phyloP scores from a whole-genome alignment of 2,113 vertebrate genomes.

The Phrynosoma blainvillii region DNA sequence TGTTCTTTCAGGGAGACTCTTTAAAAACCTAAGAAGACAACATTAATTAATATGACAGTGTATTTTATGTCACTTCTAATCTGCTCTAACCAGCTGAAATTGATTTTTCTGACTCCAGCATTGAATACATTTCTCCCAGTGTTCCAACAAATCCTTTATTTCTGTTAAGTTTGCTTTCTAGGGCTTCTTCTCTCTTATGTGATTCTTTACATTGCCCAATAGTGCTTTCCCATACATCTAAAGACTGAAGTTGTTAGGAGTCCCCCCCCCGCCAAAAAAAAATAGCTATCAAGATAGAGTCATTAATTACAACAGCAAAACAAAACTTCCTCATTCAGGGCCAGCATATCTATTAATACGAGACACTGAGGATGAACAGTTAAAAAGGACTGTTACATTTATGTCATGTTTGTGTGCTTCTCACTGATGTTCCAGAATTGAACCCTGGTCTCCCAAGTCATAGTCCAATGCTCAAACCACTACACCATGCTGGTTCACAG shows the following conservation, averaged over 20 bases:
- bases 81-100: background rate
- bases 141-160: background rate
- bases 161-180: background rate
- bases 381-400: background rate
- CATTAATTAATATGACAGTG: background rate
- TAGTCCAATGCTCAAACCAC: too few species aligned
- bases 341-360: background rate
- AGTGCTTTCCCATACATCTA: background rate
- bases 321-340: background rate
- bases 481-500: background rate
- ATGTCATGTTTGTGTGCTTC: background rate
- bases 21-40: background rate
- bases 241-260: background rate
- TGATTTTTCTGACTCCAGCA: background rate
- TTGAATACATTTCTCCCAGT: background rate
- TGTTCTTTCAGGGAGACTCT: background rate
- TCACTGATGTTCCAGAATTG: too few species aligned
- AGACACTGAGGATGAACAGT: background rate
- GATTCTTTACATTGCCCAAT: background rate
- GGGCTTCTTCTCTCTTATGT: background rate
- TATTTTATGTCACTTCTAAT: background rate
- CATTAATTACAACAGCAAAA: background rate
- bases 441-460: too few species aligned
- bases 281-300: background rate
- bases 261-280: too few species aligned